Evolutionary conservation across 2,113 vertebrate genomes (phyloP), one percentile per base, ranked within the genome.

Genomic region (Aptenodytes patagonicus): DNA sequence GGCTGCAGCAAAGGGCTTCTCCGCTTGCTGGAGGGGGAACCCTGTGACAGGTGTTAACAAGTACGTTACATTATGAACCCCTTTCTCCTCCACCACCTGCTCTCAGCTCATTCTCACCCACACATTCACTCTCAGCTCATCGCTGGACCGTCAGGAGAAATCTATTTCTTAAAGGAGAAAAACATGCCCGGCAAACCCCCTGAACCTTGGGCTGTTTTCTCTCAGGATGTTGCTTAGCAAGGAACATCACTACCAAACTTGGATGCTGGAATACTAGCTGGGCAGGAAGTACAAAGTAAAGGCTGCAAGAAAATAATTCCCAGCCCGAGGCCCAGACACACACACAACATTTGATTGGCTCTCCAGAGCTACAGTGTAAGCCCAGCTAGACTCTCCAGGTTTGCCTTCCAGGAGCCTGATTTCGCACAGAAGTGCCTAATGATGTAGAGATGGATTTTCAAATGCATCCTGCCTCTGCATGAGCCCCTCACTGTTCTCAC

Each of bases 1-100:
- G 99, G 99, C 98, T 99, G 99, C 98, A 99, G 99, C 98, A 99
- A 99, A 97, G 99, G 99, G 91, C 99, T 99, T 99, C 99, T 98
- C 98, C 99, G 98, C 98, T 99, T 99, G 99, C 99, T 99, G 98
- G 99, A 99, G 96, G 99, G 99, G 96, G 99, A 99, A 69, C 99
- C 99, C 99, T 99, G 99, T 96, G 97, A 98, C 97, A 98, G 98
- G 98, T 90, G 97, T 98, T 98, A 96, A 99, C 97, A 99, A 98
- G 98, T 79, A 97, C 60, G 98, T 99, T 99, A 99, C 57, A 95
- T 91, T 87, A 42, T 19, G 96, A 95, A 95, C 73, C 92, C 85
- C 93, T 91, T 95, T 83, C 83, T 96, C 87, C 61, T 79, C 60
- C 92, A 73, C 91, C 87, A 82, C 78, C 95, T 97, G 93, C 94